These are phyloP conservation scores for Pionites leucogaster DNA, from an alignment of 2,113 vertebrate species.

Conservation along the genomic window DNA sequence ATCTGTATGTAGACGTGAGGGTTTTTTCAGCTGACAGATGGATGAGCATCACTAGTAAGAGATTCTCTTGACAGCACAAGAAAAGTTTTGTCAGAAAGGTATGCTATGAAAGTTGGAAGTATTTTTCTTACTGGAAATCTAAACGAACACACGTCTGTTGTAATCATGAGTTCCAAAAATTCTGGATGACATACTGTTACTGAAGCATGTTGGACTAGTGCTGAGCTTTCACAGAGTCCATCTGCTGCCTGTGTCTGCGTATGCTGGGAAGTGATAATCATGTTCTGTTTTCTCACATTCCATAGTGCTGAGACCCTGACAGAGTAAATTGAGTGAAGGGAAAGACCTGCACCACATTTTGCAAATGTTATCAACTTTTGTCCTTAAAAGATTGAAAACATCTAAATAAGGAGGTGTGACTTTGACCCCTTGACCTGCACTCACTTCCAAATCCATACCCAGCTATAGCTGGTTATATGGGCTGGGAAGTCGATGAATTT, in stretches of 20 bases:
- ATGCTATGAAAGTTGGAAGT: not conserved
- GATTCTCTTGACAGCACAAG: not conserved
- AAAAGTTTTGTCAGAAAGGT: not conserved
- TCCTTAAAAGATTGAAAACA: not conserved
- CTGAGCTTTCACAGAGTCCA: not conserved
- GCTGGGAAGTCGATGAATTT: not conserved
- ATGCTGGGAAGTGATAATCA: not conserved
- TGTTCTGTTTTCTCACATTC: not conserved
- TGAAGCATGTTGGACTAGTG: not conserved
- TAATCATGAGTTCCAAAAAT: not conserved
- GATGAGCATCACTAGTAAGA: not conserved
- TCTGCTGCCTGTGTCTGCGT: not conserved
- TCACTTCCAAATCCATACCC: not conserved
- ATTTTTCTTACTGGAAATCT: not conserved
- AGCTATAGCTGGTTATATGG: not conserved
- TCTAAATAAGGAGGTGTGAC: not conserved
- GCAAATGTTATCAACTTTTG: not conserved
- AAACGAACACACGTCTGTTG: not conserved
- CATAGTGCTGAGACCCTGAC: not conserved
- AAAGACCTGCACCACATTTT: not conserved
- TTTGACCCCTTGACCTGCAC: not conserved
- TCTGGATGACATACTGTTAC: not conserved
- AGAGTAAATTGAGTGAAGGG: not conserved
- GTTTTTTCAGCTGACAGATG: not conserved
- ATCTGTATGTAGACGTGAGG: not conserved